A percentile compares a stretch with the other conserved stretches of the same genome.
Evolutionary conservation across 64 coral and sea anemone species (phyloP).

Genomic region (Pocillopora verrucosa): DNA sequence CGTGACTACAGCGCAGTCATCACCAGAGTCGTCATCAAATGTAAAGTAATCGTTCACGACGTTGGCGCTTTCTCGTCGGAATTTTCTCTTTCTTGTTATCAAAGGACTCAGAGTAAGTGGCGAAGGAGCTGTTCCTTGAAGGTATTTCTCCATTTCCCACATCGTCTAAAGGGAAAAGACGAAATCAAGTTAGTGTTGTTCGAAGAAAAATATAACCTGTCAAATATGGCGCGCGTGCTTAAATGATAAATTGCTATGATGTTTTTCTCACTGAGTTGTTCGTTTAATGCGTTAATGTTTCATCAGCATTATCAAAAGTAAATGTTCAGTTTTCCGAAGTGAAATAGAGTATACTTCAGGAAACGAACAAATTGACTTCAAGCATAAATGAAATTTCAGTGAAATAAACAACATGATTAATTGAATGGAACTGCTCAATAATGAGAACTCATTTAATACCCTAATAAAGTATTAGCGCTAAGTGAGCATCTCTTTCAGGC

Average conservation of each 20-base stretch:
- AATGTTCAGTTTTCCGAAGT: too few species aligned
- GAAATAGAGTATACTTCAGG: background rate
- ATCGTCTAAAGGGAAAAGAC: constrained; percentile 50
- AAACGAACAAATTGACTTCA: constrained; percentile 1
- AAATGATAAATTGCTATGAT: background rate
- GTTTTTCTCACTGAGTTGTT: background rate
- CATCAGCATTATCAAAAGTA: background rate
- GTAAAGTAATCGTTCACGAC: constrained; percentile 98
- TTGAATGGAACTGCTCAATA: background rate
- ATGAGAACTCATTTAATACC: background rate
- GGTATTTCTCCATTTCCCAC: constrained; percentile 94
- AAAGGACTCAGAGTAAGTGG: constrained; percentile 69
- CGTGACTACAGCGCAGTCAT: constrained; percentile 37
- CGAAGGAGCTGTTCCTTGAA: constrained; percentile 69
- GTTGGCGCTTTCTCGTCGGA: constrained; percentile 96
- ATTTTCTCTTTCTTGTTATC: constrained; percentile 88
- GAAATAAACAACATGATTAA: constrained; percentile 32
- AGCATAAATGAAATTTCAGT: background rate
- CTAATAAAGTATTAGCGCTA: background rate
- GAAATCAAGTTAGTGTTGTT: constrained; percentile 18
- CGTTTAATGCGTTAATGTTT: background rate
- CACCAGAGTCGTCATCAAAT: constrained; percentile 76
- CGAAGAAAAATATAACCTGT: background rate
- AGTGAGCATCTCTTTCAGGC: background rate
- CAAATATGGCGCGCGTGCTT: constrained; percentile 21